Evolutionary conservation across 1,140 invertebrate genomes (phyloP).

Genomic region (Platorchestia sp.): DNA sequence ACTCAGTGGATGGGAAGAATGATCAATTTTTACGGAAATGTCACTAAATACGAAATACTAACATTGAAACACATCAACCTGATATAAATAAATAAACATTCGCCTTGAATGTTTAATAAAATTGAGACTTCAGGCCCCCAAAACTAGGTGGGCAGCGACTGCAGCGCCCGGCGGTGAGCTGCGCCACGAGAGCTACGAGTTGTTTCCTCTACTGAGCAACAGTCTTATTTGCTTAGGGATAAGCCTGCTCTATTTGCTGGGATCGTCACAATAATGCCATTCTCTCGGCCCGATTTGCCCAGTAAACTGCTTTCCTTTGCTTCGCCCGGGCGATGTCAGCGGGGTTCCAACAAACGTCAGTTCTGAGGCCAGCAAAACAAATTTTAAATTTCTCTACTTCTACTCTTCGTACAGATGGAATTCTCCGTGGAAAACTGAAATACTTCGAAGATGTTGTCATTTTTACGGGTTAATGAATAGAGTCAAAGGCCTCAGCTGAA

Average conservation of each 20-base stretch:
- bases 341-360: neutral
- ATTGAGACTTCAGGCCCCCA: neutral
- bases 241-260: conserved; percentile 27
- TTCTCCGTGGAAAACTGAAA: neutral
- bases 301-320: conserved; percentile 35
- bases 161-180: neutral
- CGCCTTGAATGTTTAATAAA: neutral
- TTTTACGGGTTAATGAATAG: too few relatives aligned
- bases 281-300: neutral
- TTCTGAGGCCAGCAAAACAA: neutral
- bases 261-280: conserved; percentile 35
- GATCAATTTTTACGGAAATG: neutral
- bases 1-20: too few relatives aligned
- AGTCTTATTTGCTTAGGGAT: conserved; percentile 43
- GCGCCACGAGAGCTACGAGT: neutral
- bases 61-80: neutral
- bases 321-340: neutral
- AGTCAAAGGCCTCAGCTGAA: too few relatives aligned
- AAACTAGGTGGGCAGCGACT: neutral
- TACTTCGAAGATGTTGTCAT: too few relatives aligned
- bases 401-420: neutral
- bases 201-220: neutral
- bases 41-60: neutral
- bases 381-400: neutral
- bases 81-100: neutral